Conservation (phyloP, 2,888 invertebrate species). For the Pyralis farinalis region DNA sequence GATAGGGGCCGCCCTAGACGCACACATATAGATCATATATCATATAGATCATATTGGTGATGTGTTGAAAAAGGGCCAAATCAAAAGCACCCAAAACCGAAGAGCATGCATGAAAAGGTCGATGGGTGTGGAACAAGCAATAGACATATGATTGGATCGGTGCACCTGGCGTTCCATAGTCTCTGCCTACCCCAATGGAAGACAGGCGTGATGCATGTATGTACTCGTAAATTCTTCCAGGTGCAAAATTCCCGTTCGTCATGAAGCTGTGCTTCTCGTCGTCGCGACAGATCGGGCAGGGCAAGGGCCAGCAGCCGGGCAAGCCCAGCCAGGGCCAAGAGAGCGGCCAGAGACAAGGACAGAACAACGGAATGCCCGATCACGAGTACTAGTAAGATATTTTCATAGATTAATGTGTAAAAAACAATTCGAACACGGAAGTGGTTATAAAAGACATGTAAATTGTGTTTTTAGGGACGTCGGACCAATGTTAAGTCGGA, state of each 20-base stretch:
- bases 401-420: conserved; percentile 17
- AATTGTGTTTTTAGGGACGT: conserved; percentile 50
- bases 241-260: conserved; percentile 98
- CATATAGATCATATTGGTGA: too few species aligned
- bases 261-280: conserved; percentile 99
- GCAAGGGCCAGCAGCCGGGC: conserved; percentile 54
- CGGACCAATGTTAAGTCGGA: conserved; percentile 67
- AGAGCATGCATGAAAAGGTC: too few species aligned
- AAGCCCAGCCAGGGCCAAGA: conserved; percentile 47
- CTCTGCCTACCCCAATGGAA: too few species aligned
- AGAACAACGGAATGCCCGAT: conserved; percentile 63
- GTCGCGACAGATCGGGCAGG: conserved; percentile 73
- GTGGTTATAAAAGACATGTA: conserved; percentile 63
- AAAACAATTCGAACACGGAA: conserved; percentile 14
- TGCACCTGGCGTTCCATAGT: too few species aligned
- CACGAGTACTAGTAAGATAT: conserved; percentile 72
- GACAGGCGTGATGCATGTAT: too few species aligned
- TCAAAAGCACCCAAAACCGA: too few species aligned
- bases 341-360: conserved; percentile 38
- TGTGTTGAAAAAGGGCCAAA: too few species aligned
- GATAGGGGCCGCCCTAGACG: too few species aligned
- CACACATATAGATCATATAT: too few species aligned
- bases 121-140: too few species aligned
- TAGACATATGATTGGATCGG: too few species aligned
- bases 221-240: conserved; percentile 76